phyloP scores from a whole-genome alignment of 2,888 invertebrate genomes.

The Gymnosoma rotundatum region DNA sequence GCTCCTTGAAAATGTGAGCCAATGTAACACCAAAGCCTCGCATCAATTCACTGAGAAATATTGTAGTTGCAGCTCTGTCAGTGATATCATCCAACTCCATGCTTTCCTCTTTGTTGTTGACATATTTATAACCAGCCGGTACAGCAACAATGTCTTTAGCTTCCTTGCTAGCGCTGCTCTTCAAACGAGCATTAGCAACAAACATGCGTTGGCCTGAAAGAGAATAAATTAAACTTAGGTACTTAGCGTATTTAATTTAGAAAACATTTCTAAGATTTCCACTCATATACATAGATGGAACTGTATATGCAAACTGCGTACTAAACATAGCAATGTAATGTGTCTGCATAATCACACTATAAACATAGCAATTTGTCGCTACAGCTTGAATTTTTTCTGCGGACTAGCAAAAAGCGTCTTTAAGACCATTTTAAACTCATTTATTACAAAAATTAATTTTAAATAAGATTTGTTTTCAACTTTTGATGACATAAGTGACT shows the following conservation, averaged over 20 bases:
- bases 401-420: no score
- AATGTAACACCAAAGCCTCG: conserved; percentile 92
- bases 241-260: no score
- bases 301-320: no score
- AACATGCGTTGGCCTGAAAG: conserved; percentile 77
- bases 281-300: no score
- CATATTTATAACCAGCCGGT: conserved; percentile 83
- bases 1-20: conserved; percentile 96
- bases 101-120: conserved; percentile 86
- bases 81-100: conserved; percentile 88
- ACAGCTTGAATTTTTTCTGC: no score
- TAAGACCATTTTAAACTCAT: no score
- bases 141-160: conserved; percentile 78
- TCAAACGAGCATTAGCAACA: conserved; percentile 72
- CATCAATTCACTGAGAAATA: conserved; percentile 91
- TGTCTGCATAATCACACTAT: no score
- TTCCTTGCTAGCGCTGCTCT: conserved; percentile 73
- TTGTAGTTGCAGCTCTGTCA: conserved; percentile 88
- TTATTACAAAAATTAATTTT: no score
- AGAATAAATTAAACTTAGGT: neutral
- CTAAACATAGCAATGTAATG: no score
- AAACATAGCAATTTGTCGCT: no score
- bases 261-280: no score
- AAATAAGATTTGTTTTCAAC: conserved; percentile 25
- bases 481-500: conserved; percentile 81